Conservation (phyloP, 2,113 vertebrate species). For the Gila orcuttii region DNA sequence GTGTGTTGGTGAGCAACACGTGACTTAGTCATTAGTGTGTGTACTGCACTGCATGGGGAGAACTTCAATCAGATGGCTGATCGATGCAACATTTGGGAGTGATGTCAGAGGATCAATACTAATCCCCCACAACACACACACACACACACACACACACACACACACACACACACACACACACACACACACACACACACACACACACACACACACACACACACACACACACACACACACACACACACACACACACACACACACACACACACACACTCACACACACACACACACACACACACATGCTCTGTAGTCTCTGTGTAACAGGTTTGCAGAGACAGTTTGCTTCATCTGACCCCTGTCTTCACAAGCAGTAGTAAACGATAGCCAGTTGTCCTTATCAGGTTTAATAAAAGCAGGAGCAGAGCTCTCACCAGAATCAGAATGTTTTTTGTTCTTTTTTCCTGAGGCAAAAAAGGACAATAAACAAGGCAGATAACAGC, state of each 20-base stretch:
- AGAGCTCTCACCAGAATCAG: background rate
- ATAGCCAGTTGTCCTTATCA: background rate
- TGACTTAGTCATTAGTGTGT: slow-evolving; percentile 53
- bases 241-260: no score
- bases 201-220: background rate
- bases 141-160: background rate
- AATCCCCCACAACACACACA: background rate
- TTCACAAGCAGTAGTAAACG: background rate
- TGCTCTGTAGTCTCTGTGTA: background rate
- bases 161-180: no score
- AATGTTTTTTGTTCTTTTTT: background rate
- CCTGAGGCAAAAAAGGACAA: background rate
- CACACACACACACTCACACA: background rate
- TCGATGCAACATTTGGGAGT: slow-evolving; percentile 64
- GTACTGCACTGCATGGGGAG: slow-evolving; percentile 57
- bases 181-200: background rate
- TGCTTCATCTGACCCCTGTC: slow-evolving; percentile 3
- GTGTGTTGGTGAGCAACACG: slow-evolving; percentile 43
- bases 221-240: background rate
- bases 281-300: background rate
- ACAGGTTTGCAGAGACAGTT: slow-evolving; percentile 13
- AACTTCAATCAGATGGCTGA: slow-evolving; percentile 62
- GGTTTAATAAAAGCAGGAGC: background rate
- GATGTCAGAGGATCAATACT: slow-evolving; percentile 50
- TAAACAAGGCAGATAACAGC: background rate